Percentiles rank a stretch among this genome's conserved stretches.
Evolutionary conservation across 2,113 vertebrate genomes (phyloP).

Genomic region (Dermatemys mawii): DNA sequence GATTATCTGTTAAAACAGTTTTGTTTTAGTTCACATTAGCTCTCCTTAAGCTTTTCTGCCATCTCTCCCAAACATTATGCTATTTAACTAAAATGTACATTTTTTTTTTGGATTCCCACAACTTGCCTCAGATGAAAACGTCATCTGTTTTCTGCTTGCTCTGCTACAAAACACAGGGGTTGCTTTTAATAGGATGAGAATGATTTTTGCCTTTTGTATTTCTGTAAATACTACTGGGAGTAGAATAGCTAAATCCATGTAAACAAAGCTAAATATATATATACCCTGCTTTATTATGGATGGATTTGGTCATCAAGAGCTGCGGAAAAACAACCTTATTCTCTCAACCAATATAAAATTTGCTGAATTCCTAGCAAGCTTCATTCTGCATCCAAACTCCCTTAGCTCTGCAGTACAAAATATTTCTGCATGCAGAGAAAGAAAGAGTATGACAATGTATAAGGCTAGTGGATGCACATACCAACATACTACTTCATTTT

Average conservation of each 20-base stretch:
- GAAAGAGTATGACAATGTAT: neutral
- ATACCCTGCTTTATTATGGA: neutral
- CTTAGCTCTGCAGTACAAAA: neutral
- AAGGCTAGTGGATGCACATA: neutral
- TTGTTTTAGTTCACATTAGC: neutral
- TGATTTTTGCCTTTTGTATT: neutral
- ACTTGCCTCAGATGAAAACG: neutral
- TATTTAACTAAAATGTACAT: neutral
- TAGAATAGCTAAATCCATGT: neutral
- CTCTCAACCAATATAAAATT: conserved; percentile 6
- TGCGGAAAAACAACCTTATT: conserved; percentile 21
- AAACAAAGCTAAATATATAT: conserved; percentile 24
- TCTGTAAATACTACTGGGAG: neutral
- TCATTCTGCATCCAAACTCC: neutral
- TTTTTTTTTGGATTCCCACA: neutral
- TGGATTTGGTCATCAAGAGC: neutral
- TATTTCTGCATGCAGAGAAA: neutral
- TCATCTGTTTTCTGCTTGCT: neutral
- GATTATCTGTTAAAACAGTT: neutral
- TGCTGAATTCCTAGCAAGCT: conserved; percentile 14
- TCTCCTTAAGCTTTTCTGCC: neutral
- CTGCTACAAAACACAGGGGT: neutral
- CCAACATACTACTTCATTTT: neutral
- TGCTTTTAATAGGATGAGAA: neutral
- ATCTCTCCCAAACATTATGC: neutral